phyloP scores from a whole-genome alignment of 1,140 invertebrate species.

The Cylas formicarius region DNA sequence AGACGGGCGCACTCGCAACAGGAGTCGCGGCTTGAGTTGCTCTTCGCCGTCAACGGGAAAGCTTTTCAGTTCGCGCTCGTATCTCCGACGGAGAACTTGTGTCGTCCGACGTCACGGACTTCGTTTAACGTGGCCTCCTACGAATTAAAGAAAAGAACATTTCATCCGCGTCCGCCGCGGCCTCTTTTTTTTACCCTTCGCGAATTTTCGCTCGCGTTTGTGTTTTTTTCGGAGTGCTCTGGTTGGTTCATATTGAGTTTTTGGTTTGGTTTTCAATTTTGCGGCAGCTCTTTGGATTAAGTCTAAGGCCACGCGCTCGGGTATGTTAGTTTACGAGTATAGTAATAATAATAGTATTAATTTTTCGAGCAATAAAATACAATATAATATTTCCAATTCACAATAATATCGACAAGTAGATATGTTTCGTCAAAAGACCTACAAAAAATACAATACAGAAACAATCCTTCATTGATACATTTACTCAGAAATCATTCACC shows the following conservation, averaged over 20 bases:
- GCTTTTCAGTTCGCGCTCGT: constrained; percentile 13
- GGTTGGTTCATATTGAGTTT: not conserved
- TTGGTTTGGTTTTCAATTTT: not conserved
- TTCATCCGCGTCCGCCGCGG: constrained; percentile 7
- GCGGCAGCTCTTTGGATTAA: constrained; percentile 1
- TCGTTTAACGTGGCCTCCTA: constrained; percentile 20
- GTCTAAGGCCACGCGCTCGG: no score
- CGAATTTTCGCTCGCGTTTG: not conserved
- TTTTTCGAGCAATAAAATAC: no score
- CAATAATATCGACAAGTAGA: no score
- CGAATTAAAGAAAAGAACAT: no score
- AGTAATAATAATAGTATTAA: no score
- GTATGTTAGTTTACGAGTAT: no score
- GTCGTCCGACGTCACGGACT: constrained; percentile 9
- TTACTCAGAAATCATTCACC: no score
- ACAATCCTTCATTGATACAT: no score
- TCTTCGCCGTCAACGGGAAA: no score
- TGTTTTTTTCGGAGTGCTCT: not conserved
- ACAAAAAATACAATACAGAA: no score
- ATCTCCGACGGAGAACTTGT: constrained; percentile 17
- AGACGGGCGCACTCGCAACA: constrained; percentile 14
- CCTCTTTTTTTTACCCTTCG: not conserved
- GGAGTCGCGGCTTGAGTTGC: constrained; percentile 4
- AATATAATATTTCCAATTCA: no score
- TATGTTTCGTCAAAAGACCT: no score